Percentiles rank a stretch among this genome's conserved stretches.
Conservation (phyloP, 2,113 vertebrate species). For the Synodontis membranacea region DNA sequence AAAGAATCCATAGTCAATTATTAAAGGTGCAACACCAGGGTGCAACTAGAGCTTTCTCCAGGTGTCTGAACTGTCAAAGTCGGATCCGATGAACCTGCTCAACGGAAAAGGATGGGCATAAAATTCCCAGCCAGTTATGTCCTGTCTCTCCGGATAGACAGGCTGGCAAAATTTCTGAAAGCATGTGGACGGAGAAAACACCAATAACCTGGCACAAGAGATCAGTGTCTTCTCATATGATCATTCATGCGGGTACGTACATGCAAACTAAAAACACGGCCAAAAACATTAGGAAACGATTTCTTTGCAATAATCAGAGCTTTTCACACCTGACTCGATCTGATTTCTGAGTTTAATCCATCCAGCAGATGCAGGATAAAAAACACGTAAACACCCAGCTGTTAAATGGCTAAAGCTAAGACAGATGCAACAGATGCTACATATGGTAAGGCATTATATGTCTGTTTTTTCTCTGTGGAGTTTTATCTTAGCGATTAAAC, state of each 20-base stretch:
- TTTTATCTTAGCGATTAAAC: not conserved
- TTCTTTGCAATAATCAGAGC: not conserved
- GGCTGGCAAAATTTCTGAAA: not conserved
- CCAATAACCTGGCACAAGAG: not conserved
- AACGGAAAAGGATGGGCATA: not conserved
- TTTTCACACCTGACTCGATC: not conserved
- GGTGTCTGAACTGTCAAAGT: slow-evolving; percentile 9
- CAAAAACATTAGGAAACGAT: not conserved
- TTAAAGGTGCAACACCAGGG: slow-evolving; percentile 1
- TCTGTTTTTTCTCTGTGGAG: not conserved
- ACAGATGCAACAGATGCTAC: slow-evolving; percentile 9
- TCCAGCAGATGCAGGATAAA: slow-evolving; percentile 1
- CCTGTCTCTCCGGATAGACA: not conserved
- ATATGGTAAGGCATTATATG: not conserved
- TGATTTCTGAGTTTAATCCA: not conserved
- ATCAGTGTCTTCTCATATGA: not conserved
- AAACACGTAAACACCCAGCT: not conserved
- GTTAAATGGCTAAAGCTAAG: not conserved
- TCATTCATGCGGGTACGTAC: not conserved
- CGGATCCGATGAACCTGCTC: slow-evolving; percentile 14
- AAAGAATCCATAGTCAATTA: not conserved
- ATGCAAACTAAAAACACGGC: not conserved
- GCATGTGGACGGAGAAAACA: not conserved
- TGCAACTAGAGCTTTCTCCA: not conserved
- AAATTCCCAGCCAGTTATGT: not conserved